phyloP scores from a whole-genome alignment of 2,797 vertebrate species.

The Hipposideros larvatus region DNA sequence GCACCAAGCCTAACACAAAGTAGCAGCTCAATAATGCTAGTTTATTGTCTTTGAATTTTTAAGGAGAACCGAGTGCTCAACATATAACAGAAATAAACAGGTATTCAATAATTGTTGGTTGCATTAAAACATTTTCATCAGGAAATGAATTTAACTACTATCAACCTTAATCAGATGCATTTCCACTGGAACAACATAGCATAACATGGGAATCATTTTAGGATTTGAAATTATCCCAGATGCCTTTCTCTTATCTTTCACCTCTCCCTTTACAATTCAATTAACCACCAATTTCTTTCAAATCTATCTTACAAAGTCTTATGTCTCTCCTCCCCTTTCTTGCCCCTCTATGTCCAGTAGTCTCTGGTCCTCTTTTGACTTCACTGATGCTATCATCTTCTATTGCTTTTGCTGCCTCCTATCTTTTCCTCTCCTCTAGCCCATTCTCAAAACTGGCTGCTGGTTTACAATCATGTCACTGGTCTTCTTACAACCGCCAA shows the following conservation, averaged over 20 bases:
- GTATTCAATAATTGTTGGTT: neutral
- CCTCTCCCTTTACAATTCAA: neutral
- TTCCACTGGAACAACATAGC: neutral
- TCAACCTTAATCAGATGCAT: neutral
- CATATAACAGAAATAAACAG: conserved; percentile 23
- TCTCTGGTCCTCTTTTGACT: neutral
- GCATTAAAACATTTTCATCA: neutral
- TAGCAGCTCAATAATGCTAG: neutral
- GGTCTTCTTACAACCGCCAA: neutral
- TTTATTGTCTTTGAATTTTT: neutral
- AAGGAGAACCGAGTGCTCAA: neutral
- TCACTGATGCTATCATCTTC: neutral
- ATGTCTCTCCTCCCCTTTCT: neutral
- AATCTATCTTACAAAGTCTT: neutral
- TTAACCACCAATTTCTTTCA: neutral
- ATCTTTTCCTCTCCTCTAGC: neutral
- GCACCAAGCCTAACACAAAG: neutral
- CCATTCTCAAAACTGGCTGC: neutral
- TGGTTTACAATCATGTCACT: neutral
- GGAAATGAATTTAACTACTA: conserved; percentile 2
- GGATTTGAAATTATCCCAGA: neutral
- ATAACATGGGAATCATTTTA: neutral
- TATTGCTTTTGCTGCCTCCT: neutral
- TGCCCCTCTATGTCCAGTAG: neutral
- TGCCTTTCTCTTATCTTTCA: neutral